Conservation (phyloP, 2,888 invertebrate genomes). For the Eudemis profundana region DNA sequence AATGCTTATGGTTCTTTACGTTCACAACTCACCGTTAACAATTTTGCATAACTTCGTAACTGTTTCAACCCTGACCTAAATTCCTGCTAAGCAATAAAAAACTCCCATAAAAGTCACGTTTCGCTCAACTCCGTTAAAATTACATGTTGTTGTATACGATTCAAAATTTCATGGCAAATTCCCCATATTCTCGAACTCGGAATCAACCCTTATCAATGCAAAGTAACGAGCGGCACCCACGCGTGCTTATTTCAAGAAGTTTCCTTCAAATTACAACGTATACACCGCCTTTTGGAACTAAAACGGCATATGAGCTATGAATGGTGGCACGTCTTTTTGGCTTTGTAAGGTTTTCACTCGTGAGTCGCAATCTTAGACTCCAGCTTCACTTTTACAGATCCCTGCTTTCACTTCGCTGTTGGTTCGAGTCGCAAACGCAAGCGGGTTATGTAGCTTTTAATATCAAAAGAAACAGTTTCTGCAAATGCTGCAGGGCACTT, state of each 20-base stretch:
- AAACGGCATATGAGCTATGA: background rate
- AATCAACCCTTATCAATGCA: slow-evolving; percentile 32
- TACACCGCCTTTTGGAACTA: slow-evolving; percentile 49
- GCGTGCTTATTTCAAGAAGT: slow-evolving; percentile 52
- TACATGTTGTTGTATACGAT: background rate
- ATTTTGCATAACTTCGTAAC: background rate
- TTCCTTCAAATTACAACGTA: slow-evolving; percentile 53
- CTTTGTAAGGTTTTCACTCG: slow-evolving; percentile 39
- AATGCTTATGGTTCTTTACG: too few relatives aligned
- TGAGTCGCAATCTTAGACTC: slow-evolving; percentile 62
- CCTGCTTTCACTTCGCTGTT: slow-evolving; percentile 61
- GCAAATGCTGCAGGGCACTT: too few relatives aligned
- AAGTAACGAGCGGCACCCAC: slow-evolving; percentile 46
- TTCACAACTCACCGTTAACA: background rate
- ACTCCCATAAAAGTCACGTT: background rate
- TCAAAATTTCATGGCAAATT: slow-evolving; percentile 17
- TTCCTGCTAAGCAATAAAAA: background rate
- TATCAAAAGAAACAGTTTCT: too few relatives aligned
- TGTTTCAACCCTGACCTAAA: background rate
- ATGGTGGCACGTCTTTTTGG: background rate
- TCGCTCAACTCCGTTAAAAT: slow-evolving; percentile 9
- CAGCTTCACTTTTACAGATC: slow-evolving; percentile 63
- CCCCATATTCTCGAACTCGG: background rate
- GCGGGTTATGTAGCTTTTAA: slow-evolving; percentile 16
- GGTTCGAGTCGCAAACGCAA: slow-evolving; percentile 46